Conservation (phyloP, 2,797 vertebrate species). For the Triplophysa bombifrons region DNA sequence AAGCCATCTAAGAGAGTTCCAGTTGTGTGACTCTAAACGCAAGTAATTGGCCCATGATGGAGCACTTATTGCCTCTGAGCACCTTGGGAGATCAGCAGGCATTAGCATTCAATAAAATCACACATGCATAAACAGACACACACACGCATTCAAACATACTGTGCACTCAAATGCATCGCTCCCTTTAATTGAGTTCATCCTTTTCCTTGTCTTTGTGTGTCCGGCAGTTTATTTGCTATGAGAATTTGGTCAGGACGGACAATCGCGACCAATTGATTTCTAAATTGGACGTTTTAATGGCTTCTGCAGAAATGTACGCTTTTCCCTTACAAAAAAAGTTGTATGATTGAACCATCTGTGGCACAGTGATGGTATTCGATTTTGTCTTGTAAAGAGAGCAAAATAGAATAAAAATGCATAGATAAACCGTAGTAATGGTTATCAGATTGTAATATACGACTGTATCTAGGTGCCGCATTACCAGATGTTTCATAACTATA, state of each 20-base stretch:
- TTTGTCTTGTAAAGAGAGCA: too few species aligned
- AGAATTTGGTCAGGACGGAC: not conserved
- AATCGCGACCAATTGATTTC: not conserved
- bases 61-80: conserved; percentile 33
- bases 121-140: conserved; percentile 29
- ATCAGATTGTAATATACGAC: too few species aligned
- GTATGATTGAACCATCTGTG: not conserved
- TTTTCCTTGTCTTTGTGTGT: conserved; percentile 17
- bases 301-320: not conserved
- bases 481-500: too few species aligned
- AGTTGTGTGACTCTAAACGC: not conserved
- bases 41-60: conserved; percentile 45
- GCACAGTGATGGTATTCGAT: too few species aligned
- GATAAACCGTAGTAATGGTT: too few species aligned
- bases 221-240: conserved; percentile 9
- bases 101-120: conserved; percentile 43
- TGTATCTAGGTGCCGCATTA: too few species aligned
- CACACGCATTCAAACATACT: not conserved
- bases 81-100: conserved; percentile 35
- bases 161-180: not conserved
- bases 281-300: not conserved
- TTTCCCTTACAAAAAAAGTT: too few species aligned
- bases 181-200: conserved; percentile 18
- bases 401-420: too few species aligned
- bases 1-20: not conserved